Evolutionary conservation across 1,140 invertebrate species (phyloP).

Genomic region (Aphelenchoides besseyi): DNA sequence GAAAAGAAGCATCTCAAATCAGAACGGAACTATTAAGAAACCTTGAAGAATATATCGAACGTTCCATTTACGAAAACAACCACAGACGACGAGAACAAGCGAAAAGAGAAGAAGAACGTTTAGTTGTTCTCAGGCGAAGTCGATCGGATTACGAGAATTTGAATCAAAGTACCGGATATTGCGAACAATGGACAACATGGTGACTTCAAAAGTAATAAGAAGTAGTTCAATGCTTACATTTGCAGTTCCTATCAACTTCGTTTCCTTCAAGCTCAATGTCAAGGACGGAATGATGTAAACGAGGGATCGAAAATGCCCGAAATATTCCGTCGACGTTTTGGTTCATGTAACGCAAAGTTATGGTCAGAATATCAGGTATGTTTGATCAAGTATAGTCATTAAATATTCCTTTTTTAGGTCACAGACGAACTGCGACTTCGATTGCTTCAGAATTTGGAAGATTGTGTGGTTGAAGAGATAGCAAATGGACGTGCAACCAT

Average conservation of each 20-base stretch:
- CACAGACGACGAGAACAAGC: not conserved
- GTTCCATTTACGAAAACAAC: not conserved
- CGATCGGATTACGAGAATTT: not conserved
- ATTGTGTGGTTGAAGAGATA: conserved; percentile 13
- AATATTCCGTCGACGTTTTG: not conserved
- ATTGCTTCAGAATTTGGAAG: conserved; percentile 2
- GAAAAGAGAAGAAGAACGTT: not conserved
- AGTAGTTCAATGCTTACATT: no score
- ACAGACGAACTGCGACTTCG: conserved; percentile 12
- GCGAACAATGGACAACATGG: conserved; percentile 15
- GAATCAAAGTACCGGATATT: conserved; percentile 15
- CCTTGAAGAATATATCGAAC: conserved; percentile 9
- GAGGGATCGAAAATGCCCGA: not conserved
- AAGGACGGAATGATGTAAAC: not conserved
- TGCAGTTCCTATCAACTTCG: not conserved
- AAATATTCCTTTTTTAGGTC: not conserved
- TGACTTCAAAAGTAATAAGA: no score
- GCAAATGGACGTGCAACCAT: not conserved
- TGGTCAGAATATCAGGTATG: conserved; percentile 10
- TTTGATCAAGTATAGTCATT: no score
- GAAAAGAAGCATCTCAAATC: not conserved
- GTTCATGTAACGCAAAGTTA: conserved; percentile 16
- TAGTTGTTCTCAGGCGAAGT: not conserved
- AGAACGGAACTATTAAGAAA: conserved; percentile 1
- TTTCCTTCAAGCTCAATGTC: not conserved